phyloP scores from a whole-genome alignment of 2,113 vertebrate genomes.

The Cheirogaleus medius region DNA sequence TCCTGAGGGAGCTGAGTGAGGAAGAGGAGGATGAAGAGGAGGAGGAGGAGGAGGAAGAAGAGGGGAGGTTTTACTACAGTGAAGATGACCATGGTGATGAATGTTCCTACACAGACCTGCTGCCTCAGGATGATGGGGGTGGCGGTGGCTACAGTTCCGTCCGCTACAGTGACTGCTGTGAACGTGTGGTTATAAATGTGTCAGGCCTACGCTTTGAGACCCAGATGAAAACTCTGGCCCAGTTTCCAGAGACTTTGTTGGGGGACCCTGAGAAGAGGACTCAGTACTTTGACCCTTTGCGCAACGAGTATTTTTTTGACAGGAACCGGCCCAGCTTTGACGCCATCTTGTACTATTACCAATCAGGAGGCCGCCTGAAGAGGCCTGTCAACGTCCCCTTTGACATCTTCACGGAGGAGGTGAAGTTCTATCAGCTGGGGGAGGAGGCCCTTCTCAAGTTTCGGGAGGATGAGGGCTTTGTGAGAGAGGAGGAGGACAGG shows the following conservation, averaged over 20 bases:
- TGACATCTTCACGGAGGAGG: conserved; percentile 98
- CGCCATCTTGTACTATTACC: conserved; percentile 98
- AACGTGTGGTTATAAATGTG: conserved; percentile 97
- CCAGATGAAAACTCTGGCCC: conserved; percentile 95
- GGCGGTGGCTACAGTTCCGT: conserved; percentile 89
- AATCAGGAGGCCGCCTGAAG: conserved; percentile 96
- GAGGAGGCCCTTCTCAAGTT: conserved; percentile 98
- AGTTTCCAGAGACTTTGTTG: conserved; percentile 96
- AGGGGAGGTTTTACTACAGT: conserved; percentile 88
- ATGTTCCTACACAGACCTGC: conserved; percentile 89
- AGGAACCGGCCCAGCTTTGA: conserved; percentile 98
- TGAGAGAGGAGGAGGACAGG: conserved; percentile 96
- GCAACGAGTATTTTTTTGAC: conserved; percentile 99
- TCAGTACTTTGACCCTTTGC: conserved; percentile 96
- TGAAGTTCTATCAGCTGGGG: conserved; percentile 98
- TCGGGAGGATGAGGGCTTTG: conserved; percentile 97
- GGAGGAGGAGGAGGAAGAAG: conserved; percentile 87
- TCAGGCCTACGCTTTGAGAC: conserved; percentile 98
- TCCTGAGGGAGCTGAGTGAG: conserved; percentile 94
- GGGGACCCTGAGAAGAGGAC: conserved; percentile 95
- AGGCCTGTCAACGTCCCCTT: conserved; percentile 96
- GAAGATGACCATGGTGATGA: conserved; percentile 92
- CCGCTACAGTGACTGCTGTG: conserved; percentile 94
- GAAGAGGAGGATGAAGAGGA: conserved; percentile 92
- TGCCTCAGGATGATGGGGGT: conserved; percentile 86